phyloP scores from a whole-genome alignment of 2,797 vertebrate species.

The Lindbergichthys nudifrons region DNA sequence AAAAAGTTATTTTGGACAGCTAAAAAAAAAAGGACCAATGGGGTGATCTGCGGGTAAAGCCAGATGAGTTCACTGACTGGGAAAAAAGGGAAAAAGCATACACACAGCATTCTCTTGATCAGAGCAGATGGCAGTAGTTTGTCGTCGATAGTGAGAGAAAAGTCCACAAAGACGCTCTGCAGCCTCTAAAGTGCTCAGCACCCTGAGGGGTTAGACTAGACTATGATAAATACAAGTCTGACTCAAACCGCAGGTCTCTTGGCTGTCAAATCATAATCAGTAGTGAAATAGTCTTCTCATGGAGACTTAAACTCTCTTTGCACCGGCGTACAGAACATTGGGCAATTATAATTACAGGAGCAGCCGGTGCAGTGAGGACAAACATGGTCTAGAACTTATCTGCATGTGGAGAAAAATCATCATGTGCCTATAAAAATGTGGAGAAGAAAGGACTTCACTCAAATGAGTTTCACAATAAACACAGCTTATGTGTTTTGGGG shows the following conservation, averaged over 20 bases:
- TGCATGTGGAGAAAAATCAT: slow-evolving; percentile 14
- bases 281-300: slow-evolving; percentile 51
- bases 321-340: slow-evolving; percentile 5
- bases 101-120: slow-evolving; percentile 73
- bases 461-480: slow-evolving; percentile 27
- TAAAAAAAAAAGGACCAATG: slow-evolving; percentile 64
- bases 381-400: slow-evolving; percentile 11
- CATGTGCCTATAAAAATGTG: not conserved
- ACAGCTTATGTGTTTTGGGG: slow-evolving; percentile 11
- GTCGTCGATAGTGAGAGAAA: slow-evolving; percentile 43
- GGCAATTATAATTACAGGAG: slow-evolving; percentile 37
- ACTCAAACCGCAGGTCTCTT: slow-evolving; percentile 60
- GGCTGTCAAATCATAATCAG: slow-evolving; percentile 65
- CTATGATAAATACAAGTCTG: slow-evolving; percentile 60
- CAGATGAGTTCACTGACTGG: slow-evolving; percentile 80
- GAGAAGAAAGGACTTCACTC: slow-evolving; percentile 14
- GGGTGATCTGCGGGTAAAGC: slow-evolving; percentile 73
- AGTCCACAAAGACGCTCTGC: slow-evolving; percentile 41
- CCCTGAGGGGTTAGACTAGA: slow-evolving; percentile 64
- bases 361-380: slow-evolving; percentile 31
- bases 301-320: slow-evolving; percentile 27
- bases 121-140: slow-evolving; percentile 70
- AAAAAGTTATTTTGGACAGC: slow-evolving; percentile 84
- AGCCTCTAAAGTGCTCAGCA: slow-evolving; percentile 33
- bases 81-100: slow-evolving; percentile 59